Percentiles rank a stretch among this genome's conserved stretches.
Conservation (phyloP, 2,888 invertebrate genomes). For the Hedychridium roseum region DNA sequence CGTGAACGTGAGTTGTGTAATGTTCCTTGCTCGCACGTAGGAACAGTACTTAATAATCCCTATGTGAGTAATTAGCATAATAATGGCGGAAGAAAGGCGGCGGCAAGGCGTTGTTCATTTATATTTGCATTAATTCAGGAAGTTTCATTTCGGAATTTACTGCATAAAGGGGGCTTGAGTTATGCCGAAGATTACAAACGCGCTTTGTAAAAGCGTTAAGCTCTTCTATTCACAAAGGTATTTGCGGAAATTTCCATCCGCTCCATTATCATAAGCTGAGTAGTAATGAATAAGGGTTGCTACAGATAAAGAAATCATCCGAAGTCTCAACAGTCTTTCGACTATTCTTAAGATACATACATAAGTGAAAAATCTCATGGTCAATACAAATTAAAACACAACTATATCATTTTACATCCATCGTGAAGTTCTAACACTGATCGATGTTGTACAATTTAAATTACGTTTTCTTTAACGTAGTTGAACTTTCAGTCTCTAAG, state of each 20-base stretch:
- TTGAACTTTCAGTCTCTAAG: too few species aligned
- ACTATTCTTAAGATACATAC: background rate
- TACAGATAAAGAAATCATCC: slow-evolving; percentile 14
- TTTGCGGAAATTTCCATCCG: slow-evolving; percentile 14
- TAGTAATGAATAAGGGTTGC: slow-evolving; percentile 19
- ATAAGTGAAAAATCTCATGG: background rate
- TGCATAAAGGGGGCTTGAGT: slow-evolving; percentile 3
- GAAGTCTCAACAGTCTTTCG: background rate
- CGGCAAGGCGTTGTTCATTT: slow-evolving; percentile 10
- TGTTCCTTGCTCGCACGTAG: too few species aligned
- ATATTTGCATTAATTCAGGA: slow-evolving; percentile 5
- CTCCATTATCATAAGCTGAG: slow-evolving; percentile 29
- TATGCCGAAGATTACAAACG: slow-evolving; percentile 16
- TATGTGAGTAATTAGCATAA: slow-evolving; percentile 12
- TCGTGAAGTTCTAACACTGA: too few species aligned
- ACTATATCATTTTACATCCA: too few species aligned
- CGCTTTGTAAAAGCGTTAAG: slow-evolving; percentile 7
- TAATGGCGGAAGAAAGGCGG: slow-evolving; percentile 6
- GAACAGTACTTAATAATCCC: too few species aligned
- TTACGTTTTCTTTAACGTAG: too few species aligned
- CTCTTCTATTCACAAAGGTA: slow-evolving; percentile 10
- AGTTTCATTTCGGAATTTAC: slow-evolving; percentile 7
- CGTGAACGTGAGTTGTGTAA: too few species aligned
- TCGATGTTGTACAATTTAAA: too few species aligned
- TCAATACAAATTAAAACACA: too few species aligned